These are phyloP conservation scores for Sterrhoptilus dennistouni DNA, from an alignment of 2,113 vertebrate species.

Conservation along the genomic window DNA sequence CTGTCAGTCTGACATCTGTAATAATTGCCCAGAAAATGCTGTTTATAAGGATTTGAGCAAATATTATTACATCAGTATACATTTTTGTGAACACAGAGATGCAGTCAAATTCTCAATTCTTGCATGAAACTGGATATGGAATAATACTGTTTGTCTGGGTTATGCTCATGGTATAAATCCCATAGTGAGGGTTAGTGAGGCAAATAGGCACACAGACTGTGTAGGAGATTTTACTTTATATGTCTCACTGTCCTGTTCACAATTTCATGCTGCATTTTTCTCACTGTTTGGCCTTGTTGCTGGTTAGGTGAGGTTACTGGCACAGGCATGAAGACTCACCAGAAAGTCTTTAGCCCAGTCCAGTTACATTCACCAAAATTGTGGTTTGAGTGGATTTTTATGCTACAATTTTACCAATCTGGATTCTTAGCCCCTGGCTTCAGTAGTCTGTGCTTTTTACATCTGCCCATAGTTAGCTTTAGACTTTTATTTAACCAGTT, in stretches of 20 bases:
- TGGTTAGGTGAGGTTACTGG: background rate
- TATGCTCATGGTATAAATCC: slow-evolving; percentile 7
- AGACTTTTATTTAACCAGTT: background rate
- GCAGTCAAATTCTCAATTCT: background rate
- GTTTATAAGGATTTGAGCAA: background rate
- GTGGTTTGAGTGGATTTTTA: background rate
- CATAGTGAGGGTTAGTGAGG: background rate
- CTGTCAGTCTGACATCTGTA: accelerated
- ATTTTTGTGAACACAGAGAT: background rate
- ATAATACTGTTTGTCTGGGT: slow-evolving; percentile 34
- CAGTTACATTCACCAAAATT: background rate
- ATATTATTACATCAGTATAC: background rate
- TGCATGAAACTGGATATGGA: background rate
- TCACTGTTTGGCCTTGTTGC: background rate
- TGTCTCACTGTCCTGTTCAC: background rate
- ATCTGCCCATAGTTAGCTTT: background rate
- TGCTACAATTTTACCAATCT: background rate
- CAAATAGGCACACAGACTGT: background rate
- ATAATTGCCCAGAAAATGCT: background rate
- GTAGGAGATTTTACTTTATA: background rate
- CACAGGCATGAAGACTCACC: background rate
- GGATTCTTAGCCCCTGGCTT: background rate
- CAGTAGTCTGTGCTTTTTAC: background rate
- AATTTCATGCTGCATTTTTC: slow-evolving; percentile 16
- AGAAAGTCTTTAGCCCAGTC: background rate